phyloP scores from a whole-genome alignment of 2,113 vertebrate genomes.

The Scatophagus argus region DNA sequence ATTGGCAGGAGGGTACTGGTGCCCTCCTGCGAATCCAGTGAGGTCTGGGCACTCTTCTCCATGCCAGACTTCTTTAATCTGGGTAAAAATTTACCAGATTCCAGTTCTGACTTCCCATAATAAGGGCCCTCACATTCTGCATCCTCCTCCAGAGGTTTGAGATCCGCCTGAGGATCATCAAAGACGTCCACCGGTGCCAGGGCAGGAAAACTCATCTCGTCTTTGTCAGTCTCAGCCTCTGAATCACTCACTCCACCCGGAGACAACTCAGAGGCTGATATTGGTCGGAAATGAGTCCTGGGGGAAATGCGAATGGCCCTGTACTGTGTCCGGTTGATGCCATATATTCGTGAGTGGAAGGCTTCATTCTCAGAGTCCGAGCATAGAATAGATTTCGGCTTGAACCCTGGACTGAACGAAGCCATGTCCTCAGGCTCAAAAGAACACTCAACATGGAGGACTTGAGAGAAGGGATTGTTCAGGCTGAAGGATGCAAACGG shows the following conservation, averaged over 20 bases:
- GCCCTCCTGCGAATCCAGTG: slow-evolving; percentile 98
- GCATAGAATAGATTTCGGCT: slow-evolving; percentile 97
- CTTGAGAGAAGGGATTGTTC: slow-evolving; percentile 97
- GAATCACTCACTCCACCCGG: slow-evolving; percentile 95
- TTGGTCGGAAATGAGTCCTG: slow-evolving; percentile 98
- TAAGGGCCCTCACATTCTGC: slow-evolving; percentile 97
- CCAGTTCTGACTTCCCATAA: slow-evolving; percentile 97
- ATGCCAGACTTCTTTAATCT: slow-evolving; percentile 97
- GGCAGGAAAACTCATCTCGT: slow-evolving; percentile 87
- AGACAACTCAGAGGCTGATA: slow-evolving; percentile 97
- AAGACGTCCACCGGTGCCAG: slow-evolving; percentile 89
- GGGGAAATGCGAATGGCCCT: slow-evolving; percentile 98
- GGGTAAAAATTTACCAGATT: slow-evolving; percentile 97
- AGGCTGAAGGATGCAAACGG: slow-evolving; percentile 96
- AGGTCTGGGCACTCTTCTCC: slow-evolving; percentile 99
- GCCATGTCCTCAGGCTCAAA: slow-evolving; percentile 97
- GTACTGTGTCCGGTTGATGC: slow-evolving; percentile 95
- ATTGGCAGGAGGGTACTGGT: slow-evolving; percentile 84
- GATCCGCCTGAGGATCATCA: slow-evolving; percentile 96
- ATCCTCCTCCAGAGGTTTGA: slow-evolving; percentile 98
- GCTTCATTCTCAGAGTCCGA: slow-evolving; percentile 94
- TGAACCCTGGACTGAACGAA: slow-evolving; percentile 96
- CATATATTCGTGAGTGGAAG: slow-evolving; percentile 92
- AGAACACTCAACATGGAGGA: slow-evolving; percentile 98
- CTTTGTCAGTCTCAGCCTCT: slow-evolving; percentile 97